Percentiles rank a stretch among this genome's conserved stretches.
phyloP scores from a whole-genome alignment of 2,113 vertebrate species.

The Nycticorax nycticorax region DNA sequence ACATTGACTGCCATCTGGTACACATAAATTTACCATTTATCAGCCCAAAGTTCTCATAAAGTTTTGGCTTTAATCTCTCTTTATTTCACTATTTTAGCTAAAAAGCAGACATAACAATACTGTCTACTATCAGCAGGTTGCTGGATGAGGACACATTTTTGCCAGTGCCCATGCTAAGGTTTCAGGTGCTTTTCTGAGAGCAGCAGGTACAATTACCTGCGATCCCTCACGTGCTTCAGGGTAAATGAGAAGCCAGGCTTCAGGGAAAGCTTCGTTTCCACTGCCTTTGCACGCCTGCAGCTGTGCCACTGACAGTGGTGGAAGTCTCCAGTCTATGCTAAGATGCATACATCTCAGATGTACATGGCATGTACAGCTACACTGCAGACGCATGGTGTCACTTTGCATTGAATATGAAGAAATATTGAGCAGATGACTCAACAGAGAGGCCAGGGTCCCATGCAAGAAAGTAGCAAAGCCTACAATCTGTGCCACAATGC shows the following conservation, averaged over 20 bases:
- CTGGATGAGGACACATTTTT: background rate
- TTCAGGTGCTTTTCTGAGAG: background rate
- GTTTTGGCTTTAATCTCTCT: background rate
- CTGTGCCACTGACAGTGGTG: background rate
- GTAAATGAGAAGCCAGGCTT: background rate
- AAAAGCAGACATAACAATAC: background rate
- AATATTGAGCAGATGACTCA: background rate
- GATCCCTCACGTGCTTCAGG: background rate
- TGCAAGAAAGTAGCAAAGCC: background rate
- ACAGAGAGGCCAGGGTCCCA: background rate
- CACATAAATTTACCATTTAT: background rate
- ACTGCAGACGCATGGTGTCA: rapidly evolving
- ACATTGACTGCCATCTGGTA: background rate
- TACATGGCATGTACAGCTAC: rapidly evolving
- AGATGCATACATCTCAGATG: background rate
- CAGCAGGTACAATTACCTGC: background rate
- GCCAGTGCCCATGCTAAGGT: background rate
- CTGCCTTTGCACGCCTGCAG: background rate
- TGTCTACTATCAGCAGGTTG: background rate
- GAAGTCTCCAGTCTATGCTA: background rate
- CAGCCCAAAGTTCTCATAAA: background rate
- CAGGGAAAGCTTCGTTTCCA: background rate
- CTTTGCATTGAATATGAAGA: background rate
- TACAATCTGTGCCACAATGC: background rate
- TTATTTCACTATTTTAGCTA: background rate